Evolutionary conservation across 1,140 invertebrate species (phyloP).

Genomic region (Trinorchestia longiramus): DNA sequence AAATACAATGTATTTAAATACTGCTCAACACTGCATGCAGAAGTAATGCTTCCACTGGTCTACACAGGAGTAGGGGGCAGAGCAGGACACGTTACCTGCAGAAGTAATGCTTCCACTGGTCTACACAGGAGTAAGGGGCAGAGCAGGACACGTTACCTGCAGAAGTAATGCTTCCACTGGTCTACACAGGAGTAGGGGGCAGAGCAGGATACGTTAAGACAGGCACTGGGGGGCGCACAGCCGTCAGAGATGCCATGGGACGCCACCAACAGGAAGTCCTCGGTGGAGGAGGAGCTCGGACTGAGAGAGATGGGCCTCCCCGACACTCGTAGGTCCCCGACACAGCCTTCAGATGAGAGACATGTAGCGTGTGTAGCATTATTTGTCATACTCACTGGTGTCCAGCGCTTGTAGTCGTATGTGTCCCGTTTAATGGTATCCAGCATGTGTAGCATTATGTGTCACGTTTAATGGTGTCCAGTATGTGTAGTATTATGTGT

Average conservation of each 20-base stretch:
- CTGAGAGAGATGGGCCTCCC: not conserved
- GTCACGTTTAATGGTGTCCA: too few relatives aligned
- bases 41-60: not conserved
- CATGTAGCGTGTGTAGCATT: not conserved
- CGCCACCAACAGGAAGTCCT: not conserved
- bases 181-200: not conserved
- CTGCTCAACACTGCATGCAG: too few relatives aligned
- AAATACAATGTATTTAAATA: too few relatives aligned
- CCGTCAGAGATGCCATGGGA: not conserved
- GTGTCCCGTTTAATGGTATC: too few relatives aligned
- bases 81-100: not conserved
- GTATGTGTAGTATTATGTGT: too few relatives aligned
- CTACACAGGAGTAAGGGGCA: not conserved
- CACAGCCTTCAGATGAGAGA: not conserved
- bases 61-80: not conserved
- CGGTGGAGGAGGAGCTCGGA: not conserved
- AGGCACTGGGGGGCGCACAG: not conserved
- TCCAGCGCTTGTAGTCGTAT: too few relatives aligned
- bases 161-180: not conserved
- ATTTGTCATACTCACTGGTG: too few relatives aligned
- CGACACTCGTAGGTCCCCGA: not conserved
- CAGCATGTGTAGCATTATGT: too few relatives aligned
- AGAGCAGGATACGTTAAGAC: not conserved
- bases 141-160: not conserved
- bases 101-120: conserved; percentile 3